A percentile compares a stretch with the other conserved stretches of the same genome.
phyloP scores from a whole-genome alignment of 2,113 vertebrate genomes.

The Bucco capensis region DNA sequence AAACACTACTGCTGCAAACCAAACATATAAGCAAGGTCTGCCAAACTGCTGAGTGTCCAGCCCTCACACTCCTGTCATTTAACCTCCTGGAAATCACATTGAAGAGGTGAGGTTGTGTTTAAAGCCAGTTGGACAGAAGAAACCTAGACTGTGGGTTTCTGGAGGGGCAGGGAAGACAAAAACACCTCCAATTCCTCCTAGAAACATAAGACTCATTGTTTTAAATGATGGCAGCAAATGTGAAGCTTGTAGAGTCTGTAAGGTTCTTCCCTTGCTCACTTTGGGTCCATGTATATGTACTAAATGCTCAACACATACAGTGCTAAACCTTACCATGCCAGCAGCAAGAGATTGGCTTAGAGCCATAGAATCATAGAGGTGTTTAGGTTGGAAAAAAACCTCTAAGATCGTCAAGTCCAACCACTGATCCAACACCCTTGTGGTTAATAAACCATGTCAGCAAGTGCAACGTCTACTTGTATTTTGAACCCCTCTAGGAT shows the following conservation, averaged over 20 bases:
- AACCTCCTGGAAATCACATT: neutral
- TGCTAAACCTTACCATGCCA: neutral
- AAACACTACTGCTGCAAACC: neutral
- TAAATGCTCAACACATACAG: neutral
- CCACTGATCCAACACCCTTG: too few relatives aligned
- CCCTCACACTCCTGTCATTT: neutral
- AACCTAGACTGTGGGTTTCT: neutral
- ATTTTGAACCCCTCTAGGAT: too few relatives aligned
- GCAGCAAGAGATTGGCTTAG: neutral
- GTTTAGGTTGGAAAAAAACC: too few relatives aligned
- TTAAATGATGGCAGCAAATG: neutral
- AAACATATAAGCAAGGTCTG: neutral
- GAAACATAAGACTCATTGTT: neutral
- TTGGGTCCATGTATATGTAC: rapidly evolving
- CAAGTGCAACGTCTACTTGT: too few relatives aligned
- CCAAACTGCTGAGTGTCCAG: neutral
- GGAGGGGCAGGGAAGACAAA: neutral
- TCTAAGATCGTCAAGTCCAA: too few relatives aligned
- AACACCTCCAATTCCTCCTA: neutral
- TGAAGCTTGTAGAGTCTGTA: neutral
- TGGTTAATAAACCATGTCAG: too few relatives aligned
- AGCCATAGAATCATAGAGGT: too few relatives aligned
- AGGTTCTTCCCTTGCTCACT: neutral
- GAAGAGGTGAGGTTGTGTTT: neutral
- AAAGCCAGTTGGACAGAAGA: neutral